Evolutionary conservation across 23 tunicate species (phyloP), one percentile per base, ranked within the genome.

Genomic region (Ascidia mentula): DNA sequence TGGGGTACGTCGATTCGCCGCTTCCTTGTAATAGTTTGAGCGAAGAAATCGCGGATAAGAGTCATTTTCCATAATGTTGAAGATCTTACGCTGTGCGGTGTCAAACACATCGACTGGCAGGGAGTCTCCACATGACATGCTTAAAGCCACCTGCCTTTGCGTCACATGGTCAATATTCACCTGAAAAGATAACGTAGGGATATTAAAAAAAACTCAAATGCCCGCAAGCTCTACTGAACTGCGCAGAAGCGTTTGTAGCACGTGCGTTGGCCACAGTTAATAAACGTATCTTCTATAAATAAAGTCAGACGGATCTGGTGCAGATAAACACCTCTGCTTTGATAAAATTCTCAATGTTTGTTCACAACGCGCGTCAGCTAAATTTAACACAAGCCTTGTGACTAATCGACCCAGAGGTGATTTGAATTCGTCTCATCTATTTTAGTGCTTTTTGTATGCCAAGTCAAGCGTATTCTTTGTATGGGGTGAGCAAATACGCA

Each of bases 31-130:
- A 59, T 69, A 60, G 37, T 45, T 40, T 2, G 97, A 91, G 5
- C 60, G 74, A 0, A 85, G 24, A 72, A 91, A 91, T 7, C 97
- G 86, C n/a, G 90, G 87, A 76, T 74, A 91, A 31, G 97, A 91
- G 77, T 91, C 97, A 81, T 86, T 91, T 78, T 91, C 97, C 87
- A 91, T 85, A 76, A 91, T 86, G 77, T 74, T 0, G 65, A 85
- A 91, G 40, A 91, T 79, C 37, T 91, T 85, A 53, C 83, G 37
- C 78, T 91, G 89, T 7, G 97, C 97, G 60, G 73, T 39, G 40
- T 76, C 83, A 70, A 91, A 91, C 20, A 86, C 28, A 45, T 91
- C 85, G 32, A 31, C 26, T 0, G 87, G 69, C 15, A 76, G 22
- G 31, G 75, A 34, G 26, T 74, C 80, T 70, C 70, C 90, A 36